phyloP scores from a whole-genome alignment of 2,888 invertebrate genomes.

The Andrena chrysosceles region DNA sequence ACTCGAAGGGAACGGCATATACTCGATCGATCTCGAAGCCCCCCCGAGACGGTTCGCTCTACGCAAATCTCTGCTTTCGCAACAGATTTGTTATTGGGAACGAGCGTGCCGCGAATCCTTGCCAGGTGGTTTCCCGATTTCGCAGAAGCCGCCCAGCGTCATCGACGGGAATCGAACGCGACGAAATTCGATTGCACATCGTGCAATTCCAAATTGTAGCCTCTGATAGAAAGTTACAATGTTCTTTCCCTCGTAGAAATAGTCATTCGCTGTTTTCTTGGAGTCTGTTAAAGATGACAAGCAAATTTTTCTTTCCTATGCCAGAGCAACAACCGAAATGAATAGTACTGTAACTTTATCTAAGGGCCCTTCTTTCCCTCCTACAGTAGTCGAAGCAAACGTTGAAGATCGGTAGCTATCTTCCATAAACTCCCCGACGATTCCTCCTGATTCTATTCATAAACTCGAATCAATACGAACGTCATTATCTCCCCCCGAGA shows the following conservation, averaged over 20 bases:
- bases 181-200: constrained; percentile 7
- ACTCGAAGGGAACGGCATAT: neutral
- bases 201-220: neutral
- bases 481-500: constrained; percentile 16
- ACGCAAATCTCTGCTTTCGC: constrained; percentile 35
- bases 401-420: neutral
- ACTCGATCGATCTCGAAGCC: constrained; percentile 18
- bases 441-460: constrained; percentile 7
- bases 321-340: no score
- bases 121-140: constrained; percentile 21
- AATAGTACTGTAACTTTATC: no score
- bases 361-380: no score
- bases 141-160: constrained; percentile 25
- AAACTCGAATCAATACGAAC: constrained; percentile 30
- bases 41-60: neutral
- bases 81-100: constrained; percentile 31
- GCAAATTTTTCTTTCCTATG: no score
- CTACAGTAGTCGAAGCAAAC: no score
- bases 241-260: neutral
- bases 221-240: neutral
- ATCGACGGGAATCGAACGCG: neutral
- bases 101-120: constrained; percentile 35
- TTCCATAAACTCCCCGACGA: neutral
- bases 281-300: no score
- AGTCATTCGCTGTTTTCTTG: no score